Evolutionary conservation across 1,140 invertebrate genomes (phyloP).

Genomic region (Thereuonema tuberculata): DNA sequence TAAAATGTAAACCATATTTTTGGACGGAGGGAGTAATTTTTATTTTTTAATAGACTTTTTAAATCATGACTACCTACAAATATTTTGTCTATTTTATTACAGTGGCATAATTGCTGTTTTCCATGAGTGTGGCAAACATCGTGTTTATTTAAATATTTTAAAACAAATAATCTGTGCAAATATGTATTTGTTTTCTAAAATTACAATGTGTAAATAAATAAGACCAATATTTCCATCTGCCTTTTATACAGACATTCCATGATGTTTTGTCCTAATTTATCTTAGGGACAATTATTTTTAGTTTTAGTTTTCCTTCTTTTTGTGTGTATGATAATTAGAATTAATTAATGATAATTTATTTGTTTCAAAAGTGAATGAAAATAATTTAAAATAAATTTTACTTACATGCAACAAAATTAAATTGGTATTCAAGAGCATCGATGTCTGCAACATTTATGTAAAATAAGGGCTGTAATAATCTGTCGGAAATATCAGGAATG

Average conservation of each 20-base stretch:
- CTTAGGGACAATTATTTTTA: background rate
- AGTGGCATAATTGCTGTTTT: no score
- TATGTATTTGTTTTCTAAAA: no score
- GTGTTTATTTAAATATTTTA: no score
- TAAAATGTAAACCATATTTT: no score
- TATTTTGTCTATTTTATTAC: no score
- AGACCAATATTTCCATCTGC: background rate
- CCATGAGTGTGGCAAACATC: no score
- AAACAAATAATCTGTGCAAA: no score
- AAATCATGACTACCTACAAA: no score
- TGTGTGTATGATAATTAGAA: no score
- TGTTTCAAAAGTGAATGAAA: background rate
- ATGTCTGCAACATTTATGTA: slow-evolving; percentile 37
- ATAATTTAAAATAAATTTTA: slow-evolving; percentile 7
- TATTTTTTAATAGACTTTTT: no score
- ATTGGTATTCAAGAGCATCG: slow-evolving; percentile 31
- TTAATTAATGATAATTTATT: no score
- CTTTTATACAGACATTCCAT: background rate
- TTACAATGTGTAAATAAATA: background rate
- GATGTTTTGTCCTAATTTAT: background rate
- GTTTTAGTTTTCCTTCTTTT: background rate
- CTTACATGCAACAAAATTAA: slow-evolving; percentile 34
- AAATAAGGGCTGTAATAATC: slow-evolving; percentile 29
- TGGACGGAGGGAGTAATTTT: no score
- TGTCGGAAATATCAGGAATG: slow-evolving; percentile 23